Percentiles rank a stretch among this genome's conserved stretches.
These are phyloP conservation scores for Cepphus grylle DNA, from an alignment of 2,113 vertebrate genomes.

Conservation along the genomic window DNA sequence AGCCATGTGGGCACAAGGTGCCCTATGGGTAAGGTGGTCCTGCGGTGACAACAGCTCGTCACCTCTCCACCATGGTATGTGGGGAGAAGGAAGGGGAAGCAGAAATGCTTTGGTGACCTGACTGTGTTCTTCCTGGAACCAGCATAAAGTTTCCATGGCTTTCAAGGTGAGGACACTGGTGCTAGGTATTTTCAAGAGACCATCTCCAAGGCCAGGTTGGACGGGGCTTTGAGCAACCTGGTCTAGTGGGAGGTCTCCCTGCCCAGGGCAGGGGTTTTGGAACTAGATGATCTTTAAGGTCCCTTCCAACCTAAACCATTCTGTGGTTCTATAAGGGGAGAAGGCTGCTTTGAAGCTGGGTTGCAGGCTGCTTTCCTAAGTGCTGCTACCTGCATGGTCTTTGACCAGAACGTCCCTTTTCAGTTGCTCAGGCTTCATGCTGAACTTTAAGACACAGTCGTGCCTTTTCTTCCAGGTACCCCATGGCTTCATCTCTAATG, in stretches of 20 bases:
- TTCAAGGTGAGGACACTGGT: neutral
- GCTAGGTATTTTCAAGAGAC: neutral
- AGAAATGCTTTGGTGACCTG: neutral
- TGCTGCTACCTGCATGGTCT: fast-evolving
- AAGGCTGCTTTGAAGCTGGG: neutral
- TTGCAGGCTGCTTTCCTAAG: neutral
- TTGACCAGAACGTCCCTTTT: neutral
- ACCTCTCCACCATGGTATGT: neutral
- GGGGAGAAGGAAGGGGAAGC: neutral
- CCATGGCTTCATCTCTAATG: neutral
- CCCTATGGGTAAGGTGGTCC: too few species aligned
- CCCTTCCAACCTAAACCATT: neutral
- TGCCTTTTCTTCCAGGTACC: neutral
- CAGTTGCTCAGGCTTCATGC: neutral
- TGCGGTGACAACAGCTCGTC: neutral
- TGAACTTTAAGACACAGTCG: neutral
- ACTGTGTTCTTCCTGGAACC: neutral
- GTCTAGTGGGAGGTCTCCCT: neutral
- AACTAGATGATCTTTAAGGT: neutral
- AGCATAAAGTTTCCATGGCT: neutral
- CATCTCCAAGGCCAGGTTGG: neutral
- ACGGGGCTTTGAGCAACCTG: neutral
- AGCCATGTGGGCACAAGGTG: neutral
- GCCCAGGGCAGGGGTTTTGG: neutral
- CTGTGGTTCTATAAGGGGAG: neutral